Conservation (phyloP, 2,797 vertebrate species). For the Enteromius thamalakanensis region DNA sequence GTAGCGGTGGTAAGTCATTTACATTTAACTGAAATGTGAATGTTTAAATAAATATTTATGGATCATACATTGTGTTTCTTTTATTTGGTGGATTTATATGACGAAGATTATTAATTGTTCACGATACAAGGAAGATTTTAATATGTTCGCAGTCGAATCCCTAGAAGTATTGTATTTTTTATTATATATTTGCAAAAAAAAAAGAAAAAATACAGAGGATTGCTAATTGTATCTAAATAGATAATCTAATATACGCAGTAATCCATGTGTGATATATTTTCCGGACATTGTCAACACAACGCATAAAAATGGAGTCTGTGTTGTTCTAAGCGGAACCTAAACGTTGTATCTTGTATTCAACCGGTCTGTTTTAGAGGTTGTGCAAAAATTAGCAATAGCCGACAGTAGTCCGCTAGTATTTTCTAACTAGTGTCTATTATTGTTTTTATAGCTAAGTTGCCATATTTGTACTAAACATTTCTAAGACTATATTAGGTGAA, state of each 20-base stretch:
- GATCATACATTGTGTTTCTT: slow-evolving; percentile 76
- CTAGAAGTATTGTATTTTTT: background rate
- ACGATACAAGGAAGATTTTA: background rate
- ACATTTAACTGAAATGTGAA: slow-evolving; percentile 82
- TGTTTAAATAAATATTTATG: slow-evolving; percentile 81
- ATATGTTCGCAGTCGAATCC: background rate
- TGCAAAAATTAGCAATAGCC: background rate
- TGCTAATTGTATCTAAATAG: background rate
- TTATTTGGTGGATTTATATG: slow-evolving; percentile 22
- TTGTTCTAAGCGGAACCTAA: slow-evolving; percentile 64
- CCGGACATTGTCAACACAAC: background rate
- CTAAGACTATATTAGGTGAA: background rate
- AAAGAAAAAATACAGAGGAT: background rate
- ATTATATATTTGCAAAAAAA: background rate
- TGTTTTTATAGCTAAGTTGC: background rate
- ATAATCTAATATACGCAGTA: background rate
- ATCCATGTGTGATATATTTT: background rate
- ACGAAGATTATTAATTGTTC: background rate
- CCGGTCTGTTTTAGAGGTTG: slow-evolving; percentile 22
- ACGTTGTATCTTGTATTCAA: slow-evolving; percentile 53
- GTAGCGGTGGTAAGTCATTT: slow-evolving; percentile 77
- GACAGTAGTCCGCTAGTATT: background rate
- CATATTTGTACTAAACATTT: background rate
- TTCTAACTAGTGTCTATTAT: background rate
- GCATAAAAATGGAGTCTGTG: slow-evolving; percentile 38